These are phyloP conservation scores for Sparus aurata DNA, from an alignment of 2,797 vertebrate species.

Conservation along the genomic window DNA sequence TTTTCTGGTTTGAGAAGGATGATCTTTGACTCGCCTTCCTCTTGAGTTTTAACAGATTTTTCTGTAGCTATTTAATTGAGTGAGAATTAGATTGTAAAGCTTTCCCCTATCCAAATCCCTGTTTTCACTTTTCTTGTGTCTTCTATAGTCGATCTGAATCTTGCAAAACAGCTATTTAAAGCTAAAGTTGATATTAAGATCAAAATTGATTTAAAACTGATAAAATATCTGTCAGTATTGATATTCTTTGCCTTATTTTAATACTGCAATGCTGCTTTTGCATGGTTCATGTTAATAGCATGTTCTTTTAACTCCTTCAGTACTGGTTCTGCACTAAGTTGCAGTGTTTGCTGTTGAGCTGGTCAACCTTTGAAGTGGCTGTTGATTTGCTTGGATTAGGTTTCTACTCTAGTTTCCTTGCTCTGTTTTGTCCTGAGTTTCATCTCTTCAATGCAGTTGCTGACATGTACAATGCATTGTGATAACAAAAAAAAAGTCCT, in stretches of 20 bases:
- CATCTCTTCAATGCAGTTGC: constrained; percentile 88
- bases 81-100: constrained; percentile 67
- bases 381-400: constrained; percentile 83
- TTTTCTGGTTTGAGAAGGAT: constrained; percentile 77
- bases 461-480: constrained; percentile 87
- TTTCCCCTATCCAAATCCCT: constrained; percentile 74
- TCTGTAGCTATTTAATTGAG: constrained; percentile 70
- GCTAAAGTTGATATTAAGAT: constrained; percentile 42
- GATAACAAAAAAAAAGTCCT: constrained; percentile 82
- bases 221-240: constrained; percentile 25
- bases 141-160: constrained; percentile 78
- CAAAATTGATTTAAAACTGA: constrained; percentile 32
- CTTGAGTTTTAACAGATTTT: constrained; percentile 72
- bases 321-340: constrained; percentile 77
- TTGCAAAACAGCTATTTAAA: constrained; percentile 84
- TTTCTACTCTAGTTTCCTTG: constrained; percentile 80
- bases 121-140: constrained; percentile 69
- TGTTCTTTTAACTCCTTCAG: constrained; percentile 84
- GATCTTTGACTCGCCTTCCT: constrained; percentile 62
- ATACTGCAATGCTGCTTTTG: constrained; percentile 82
- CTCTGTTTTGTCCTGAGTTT: constrained; percentile 82
- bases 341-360: constrained; percentile 74
- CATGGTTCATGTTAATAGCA: constrained; percentile 87
- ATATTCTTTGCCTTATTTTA: constrained; percentile 31
- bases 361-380: constrained; percentile 72